Conservation (phyloP, 2,113 vertebrate species). For the Arizona elegans region DNA sequence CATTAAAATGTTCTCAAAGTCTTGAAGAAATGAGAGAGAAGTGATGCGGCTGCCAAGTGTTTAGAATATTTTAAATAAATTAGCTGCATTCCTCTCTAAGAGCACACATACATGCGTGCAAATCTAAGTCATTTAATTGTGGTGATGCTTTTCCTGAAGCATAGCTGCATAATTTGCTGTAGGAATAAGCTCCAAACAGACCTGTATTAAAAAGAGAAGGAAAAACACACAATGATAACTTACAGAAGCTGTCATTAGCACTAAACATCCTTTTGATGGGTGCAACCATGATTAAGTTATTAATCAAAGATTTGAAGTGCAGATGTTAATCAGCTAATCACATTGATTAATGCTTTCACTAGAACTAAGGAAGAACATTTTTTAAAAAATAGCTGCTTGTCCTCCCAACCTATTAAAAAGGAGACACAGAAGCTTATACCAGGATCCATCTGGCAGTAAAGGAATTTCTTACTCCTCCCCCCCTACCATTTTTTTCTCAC, state of each 20-base stretch:
- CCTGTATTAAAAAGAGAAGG: background rate
- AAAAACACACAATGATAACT: background rate
- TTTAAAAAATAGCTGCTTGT: background rate
- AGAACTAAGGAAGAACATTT: background rate
- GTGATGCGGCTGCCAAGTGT: background rate
- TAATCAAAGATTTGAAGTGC: slow-evolving; percentile 23
- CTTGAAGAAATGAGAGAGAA: background rate
- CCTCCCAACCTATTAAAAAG: background rate
- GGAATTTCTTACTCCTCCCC: background rate
- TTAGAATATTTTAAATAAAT: slow-evolving; percentile 13
- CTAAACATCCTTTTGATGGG: background rate
- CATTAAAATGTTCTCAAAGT: slow-evolving; percentile 2
- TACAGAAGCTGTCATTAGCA: background rate
- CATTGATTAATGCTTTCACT: slow-evolving; percentile 7
- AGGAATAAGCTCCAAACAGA: background rate
- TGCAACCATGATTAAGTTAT: slow-evolving; percentile 22
- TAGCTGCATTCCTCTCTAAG: background rate
- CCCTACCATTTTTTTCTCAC: background rate
- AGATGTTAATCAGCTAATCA: slow-evolving; percentile 28
- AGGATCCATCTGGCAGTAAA: background rate
- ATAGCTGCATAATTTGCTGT: slow-evolving; percentile 1
- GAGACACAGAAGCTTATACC: background rate
- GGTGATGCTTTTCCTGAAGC: background rate
- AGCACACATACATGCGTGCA: background rate
- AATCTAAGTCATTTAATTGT: background rate